phyloP scores from a whole-genome alignment of 2,888 invertebrate genomes.

The Eristalis arbustorum region DNA sequence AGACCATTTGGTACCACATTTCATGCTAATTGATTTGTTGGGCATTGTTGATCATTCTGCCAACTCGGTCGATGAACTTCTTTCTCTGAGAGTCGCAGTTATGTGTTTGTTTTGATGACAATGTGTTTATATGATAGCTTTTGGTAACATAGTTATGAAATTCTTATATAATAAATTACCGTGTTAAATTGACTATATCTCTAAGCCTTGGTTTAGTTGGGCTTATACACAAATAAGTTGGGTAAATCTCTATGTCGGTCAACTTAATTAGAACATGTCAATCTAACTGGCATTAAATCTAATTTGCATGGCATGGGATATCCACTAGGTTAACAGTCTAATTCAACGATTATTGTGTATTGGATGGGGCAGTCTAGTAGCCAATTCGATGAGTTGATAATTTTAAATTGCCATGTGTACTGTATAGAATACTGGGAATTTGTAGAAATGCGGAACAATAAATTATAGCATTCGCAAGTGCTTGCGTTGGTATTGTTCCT shows the following conservation, averaged over 20 bases:
- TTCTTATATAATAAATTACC: background rate
- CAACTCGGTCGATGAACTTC: background rate
- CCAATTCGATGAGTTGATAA: no score
- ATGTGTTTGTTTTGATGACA: background rate
- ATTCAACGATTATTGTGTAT: no score
- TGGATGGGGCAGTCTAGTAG: no score
- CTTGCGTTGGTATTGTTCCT: no score
- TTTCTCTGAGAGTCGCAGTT: background rate
- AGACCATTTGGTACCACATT: slow-evolving; percentile 30
- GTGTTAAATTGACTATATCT: background rate
- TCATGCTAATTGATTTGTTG: slow-evolving; percentile 37
- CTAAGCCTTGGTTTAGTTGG: background rate
- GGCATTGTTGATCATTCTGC: slow-evolving; percentile 17
- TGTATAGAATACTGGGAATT: no score
- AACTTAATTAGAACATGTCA: background rate
- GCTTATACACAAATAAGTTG: no score
- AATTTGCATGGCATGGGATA: no score
- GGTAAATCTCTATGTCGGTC: background rate
- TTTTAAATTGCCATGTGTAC: no score
- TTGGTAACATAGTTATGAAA: background rate
- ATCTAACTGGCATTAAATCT: background rate
- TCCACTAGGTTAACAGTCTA: no score
- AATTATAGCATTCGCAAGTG: no score
- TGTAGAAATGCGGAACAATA: no score
- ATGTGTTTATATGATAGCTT: background rate